Base-by-base conservation (phyloP, 1,140 invertebrate species). In the Papilio xuthus region DNA sequence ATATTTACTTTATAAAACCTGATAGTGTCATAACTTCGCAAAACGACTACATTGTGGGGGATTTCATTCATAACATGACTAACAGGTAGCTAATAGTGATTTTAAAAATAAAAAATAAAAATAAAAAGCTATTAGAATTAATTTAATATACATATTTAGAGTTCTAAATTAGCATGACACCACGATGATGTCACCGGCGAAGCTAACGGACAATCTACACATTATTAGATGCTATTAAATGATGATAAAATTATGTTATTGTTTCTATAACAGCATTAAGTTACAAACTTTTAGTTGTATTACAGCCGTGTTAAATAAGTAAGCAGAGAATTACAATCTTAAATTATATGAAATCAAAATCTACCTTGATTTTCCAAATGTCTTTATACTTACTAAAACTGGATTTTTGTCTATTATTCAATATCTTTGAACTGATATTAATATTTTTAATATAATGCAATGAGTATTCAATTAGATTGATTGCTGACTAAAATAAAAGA, bases 181-280 rank as follows among this genome's bases (percentile, higher is more conserved):
- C 13, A 79, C 81, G 86, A 80, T 90, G 89, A 90, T 89, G 85
- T 92, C 90, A 91, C 81, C 86, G 63, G 63, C 72, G 56, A 76
- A 84, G 80, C 79, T 86, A 90, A 88, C 87, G 86, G 86, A 84
- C 82, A 67, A 50, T 80, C 72, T 77, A 77, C 78, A 50, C 77
- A 53, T n/a, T 53, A 53, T 78, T 60, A 56, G 69, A 80, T 44
- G 81, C 77, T 83, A 82, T 86, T 80, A 82, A 70, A 63, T 82
- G 81, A 83, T 73, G 8, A 53, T 53, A 53, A 75, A 47, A 73
- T 73, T 15, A 10, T 50, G 23, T 44, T 20, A 28, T 53, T 75
- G 72, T 53, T 56, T 32, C 28, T 75, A 32, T 7, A 75, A 73
- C n/a, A 47, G 20, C 13, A 73, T 15, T 28, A 73, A 23, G 23